Conservation (phyloP, 92 coral and sea anemone species). For the Epizoanthus illoricatus region DNA sequence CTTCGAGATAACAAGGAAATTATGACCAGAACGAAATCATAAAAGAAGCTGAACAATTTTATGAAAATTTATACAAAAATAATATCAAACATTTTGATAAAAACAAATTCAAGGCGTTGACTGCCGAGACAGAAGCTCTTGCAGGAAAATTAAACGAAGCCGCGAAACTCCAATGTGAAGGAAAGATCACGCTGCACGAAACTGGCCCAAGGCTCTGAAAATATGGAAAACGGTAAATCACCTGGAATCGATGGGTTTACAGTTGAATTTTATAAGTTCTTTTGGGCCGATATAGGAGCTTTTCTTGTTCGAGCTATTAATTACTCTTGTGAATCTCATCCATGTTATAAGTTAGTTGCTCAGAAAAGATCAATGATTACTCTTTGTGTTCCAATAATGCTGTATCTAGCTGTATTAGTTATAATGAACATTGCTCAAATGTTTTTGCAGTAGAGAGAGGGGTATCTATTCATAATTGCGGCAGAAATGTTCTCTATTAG, state of each 20-base stretch:
- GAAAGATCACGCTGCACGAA: conserved; percentile 29
- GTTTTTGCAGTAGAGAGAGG: no score
- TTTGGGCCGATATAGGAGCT: no score
- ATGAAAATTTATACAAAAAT: conserved; percentile 24
- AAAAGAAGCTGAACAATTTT: conserved; percentile 15
- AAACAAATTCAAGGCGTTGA: background rate
- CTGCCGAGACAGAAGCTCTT: conserved; percentile 6
- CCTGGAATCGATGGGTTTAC: conserved; percentile 8
- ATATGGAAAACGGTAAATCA: conserved; percentile 21
- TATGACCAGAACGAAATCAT: conserved; percentile 12
- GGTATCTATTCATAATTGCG: no score
- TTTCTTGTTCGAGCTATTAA: no score
- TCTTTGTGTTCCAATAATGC: no score
- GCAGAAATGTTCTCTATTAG: no score
- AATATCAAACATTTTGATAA: background rate
- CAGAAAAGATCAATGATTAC: no score
- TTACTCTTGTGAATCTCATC: no score
- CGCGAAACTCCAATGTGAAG: conserved; percentile 25
- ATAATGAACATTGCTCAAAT: no score
- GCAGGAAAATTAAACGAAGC: conserved; percentile 10
- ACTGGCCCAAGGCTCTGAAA: conserved; percentile 29
- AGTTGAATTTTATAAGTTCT: background rate
- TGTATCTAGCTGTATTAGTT: no score
- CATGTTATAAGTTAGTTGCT: no score
- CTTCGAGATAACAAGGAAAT: background rate